Evolutionary conservation across 2,888 invertebrate genomes (phyloP).

Genomic region (Drosophila longiperda): DNA sequence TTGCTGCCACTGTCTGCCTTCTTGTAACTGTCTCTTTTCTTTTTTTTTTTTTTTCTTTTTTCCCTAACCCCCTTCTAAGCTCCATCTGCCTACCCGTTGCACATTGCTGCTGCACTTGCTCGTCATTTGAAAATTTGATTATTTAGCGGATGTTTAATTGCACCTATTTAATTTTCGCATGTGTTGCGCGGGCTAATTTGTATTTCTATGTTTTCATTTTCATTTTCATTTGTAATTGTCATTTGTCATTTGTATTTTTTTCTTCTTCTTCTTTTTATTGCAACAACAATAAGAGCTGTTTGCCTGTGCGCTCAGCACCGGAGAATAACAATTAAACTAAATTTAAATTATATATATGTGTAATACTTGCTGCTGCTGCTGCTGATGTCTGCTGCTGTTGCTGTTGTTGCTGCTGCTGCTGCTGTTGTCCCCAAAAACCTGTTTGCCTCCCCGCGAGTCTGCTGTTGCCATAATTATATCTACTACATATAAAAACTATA

Average conservation of each 20-base stretch:
- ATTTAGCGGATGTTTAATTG: slow-evolving; percentile 84
- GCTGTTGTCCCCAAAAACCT: slow-evolving; percentile 18
- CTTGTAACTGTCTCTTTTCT: slow-evolving; percentile 5
- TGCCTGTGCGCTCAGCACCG: slow-evolving; percentile 53
- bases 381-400: slow-evolving; percentile 19
- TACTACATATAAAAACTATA: slow-evolving; percentile 52
- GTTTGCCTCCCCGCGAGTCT: not conserved
- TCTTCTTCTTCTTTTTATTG: not conserved
- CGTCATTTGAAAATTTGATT: slow-evolving; percentile 82
- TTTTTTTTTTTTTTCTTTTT: not conserved
- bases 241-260: slow-evolving; percentile 37
- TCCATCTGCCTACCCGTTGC: not conserved
- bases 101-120: not conserved
- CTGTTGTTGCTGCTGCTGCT: slow-evolving; percentile 30
- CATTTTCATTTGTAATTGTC: slow-evolving; percentile 72
- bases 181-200: slow-evolving; percentile 53
- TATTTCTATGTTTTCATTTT: slow-evolving; percentile 63
- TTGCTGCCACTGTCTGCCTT: slow-evolving; percentile 24
- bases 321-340: slow-evolving; percentile 82
- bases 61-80: not conserved
- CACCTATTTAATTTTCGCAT: slow-evolving; percentile 83
- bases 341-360: slow-evolving; percentile 82
- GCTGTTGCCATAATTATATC: slow-evolving; percentile 69
- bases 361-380: slow-evolving; percentile 62
- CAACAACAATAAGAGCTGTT: slow-evolving; percentile 38